Percentiles rank a stretch among this genome's conserved stretches.
Evolutionary conservation across 2,888 invertebrate genomes (phyloP).

Genomic region (Cantharis lateralis): DNA sequence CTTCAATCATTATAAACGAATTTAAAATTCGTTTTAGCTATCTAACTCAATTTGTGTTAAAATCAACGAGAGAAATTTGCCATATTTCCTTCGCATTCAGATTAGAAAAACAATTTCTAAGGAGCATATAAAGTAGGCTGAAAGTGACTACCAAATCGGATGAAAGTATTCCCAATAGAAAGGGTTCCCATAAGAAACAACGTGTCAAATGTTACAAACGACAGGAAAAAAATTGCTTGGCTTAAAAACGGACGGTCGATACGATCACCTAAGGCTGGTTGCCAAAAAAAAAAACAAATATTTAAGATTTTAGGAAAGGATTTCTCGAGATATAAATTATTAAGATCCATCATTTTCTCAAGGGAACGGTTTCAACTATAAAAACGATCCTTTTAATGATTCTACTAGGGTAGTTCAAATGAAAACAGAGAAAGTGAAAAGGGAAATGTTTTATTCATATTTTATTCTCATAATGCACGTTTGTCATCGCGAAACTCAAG

Average conservation of each 20-base stretch:
- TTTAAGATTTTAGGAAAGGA: background rate
- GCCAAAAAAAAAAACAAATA: background rate
- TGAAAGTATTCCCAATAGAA: background rate
- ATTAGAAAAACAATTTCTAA: background rate
- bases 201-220: constrained; percentile 1
- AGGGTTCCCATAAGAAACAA: background rate
- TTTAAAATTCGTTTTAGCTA: constrained; percentile 33
- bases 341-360: background rate
- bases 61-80: background rate
- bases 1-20: constrained; percentile 33
- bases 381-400: background rate
- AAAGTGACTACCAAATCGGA: background rate
- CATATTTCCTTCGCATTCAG: background rate
- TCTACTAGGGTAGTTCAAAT: background rate
- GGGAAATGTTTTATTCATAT: background rate
- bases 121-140: background rate
- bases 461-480: background rate
- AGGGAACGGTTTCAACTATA: background rate
- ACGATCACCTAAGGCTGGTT: background rate
- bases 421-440: background rate
- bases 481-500: background rate
- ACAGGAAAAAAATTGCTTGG: background rate
- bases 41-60: constrained; percentile 2
- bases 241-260: background rate
- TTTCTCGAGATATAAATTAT: background rate